Conservation (phyloP, 1,140 invertebrate species). For the Leptopilina clavipes region DNA sequence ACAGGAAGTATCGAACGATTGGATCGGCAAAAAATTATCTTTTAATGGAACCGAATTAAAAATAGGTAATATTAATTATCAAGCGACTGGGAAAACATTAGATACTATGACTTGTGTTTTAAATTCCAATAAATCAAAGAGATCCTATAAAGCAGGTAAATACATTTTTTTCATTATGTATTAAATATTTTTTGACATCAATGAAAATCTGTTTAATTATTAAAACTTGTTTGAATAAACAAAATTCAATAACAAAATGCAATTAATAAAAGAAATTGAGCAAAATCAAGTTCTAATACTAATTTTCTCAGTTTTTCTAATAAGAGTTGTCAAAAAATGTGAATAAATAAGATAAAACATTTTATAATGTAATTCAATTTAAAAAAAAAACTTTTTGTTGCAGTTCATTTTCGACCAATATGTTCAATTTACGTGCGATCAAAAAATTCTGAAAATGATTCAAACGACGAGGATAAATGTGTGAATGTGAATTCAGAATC, state of each 20-base stretch:
- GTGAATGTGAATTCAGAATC: not conserved
- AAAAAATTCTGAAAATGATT: not conserved
- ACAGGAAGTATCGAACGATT: not conserved
- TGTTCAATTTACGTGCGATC: not conserved
- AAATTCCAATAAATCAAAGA: not conserved
- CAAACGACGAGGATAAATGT: not conserved
- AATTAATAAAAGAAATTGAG: too few relatives aligned
- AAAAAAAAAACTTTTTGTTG: not conserved
- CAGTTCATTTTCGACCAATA: not conserved
- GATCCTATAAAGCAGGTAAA: conserved; percentile 7
- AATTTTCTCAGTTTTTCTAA: too few relatives aligned
- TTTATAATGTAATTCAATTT: too few relatives aligned
- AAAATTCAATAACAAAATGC: too few relatives aligned
- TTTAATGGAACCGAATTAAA: not conserved
- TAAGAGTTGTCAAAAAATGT: too few relatives aligned
- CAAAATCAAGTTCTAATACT: too few relatives aligned
- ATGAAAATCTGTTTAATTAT: too few relatives aligned
- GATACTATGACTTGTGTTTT: not conserved
- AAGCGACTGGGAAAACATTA: not conserved
- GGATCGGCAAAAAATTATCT: not conserved
- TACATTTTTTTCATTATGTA: too few relatives aligned
- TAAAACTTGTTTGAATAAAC: too few relatives aligned
- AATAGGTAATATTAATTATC: not conserved
- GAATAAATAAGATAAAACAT: too few relatives aligned
- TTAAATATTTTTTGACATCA: too few relatives aligned